These are phyloP conservation scores for Agapostemon virescens DNA, from an alignment of 2,888 invertebrate genomes.

Conservation along the genomic window DNA sequence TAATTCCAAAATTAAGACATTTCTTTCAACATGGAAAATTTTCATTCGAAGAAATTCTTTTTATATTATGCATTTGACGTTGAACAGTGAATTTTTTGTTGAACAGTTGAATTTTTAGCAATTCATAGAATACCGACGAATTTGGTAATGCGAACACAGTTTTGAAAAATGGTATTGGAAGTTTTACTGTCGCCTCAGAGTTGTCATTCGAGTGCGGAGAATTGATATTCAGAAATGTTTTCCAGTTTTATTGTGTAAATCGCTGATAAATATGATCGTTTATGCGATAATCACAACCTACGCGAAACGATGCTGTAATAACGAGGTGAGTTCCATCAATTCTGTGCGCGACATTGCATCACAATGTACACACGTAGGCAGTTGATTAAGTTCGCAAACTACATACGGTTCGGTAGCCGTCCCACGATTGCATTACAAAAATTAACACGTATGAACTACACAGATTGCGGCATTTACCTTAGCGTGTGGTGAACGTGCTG, in stretches of 20 bases:
- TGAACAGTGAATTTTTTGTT: too few relatives aligned
- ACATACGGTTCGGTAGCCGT: conserved; percentile 43
- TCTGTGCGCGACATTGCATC: background rate
- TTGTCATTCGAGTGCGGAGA: too few relatives aligned
- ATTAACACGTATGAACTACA: conserved; percentile 43
- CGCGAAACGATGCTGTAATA: background rate
- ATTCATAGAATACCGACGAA: too few relatives aligned
- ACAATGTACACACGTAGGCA: background rate
- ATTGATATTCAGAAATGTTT: background rate
- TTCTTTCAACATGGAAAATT: too few relatives aligned
- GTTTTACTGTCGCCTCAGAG: too few relatives aligned
- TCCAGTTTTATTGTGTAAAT: conserved; percentile 18
- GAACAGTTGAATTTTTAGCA: too few relatives aligned
- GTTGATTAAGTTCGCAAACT: conserved; percentile 24
- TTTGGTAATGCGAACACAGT: too few relatives aligned
- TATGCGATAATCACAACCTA: conserved; percentile 42
- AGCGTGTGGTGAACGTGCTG: conserved; percentile 13
- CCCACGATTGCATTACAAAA: conserved; percentile 36
- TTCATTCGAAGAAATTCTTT: too few relatives aligned
- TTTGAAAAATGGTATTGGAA: too few relatives aligned
- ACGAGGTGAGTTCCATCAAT: background rate
- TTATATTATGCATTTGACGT: too few relatives aligned
- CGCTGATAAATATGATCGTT: conserved; percentile 32
- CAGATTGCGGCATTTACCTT: conserved; percentile 36
- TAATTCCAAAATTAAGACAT: too few relatives aligned